Base-by-base conservation (phyloP, 2,888 invertebrate species). In the Synergus gifuensis region DNA sequence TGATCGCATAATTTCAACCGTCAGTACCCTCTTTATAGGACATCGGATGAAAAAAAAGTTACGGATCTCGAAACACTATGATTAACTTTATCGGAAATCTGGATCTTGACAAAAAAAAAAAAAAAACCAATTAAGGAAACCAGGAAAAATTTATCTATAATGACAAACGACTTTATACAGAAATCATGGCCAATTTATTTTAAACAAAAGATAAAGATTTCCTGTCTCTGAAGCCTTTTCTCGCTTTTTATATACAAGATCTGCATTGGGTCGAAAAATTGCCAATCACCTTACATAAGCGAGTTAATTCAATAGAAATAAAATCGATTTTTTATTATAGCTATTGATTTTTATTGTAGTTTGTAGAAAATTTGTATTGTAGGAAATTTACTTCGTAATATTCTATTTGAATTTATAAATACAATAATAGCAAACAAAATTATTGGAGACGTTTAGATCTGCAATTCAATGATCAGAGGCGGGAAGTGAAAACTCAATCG, bases 1-100 rank as follows among this genome's bases (percentile, higher is more conserved):
- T 83, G 83, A 77, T 83, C 83, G 81, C 81, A 82, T 83, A 81
- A 81, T 82, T 83, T 79, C 69, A 82, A 77, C 76, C 76, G 78
- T 77, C 11, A 66, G 22, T n/a, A 36, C 42, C 58, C 42, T 78
- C 58, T 62, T 69, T n/a, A 40, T 78, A 60, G 28, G 8, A 28
- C 36, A 54, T 73, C 16, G 16, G 28, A 73, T 36, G 0, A 40
- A 73, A 73, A 67, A 69, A 46, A 44, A n/a, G 4, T 44, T 18
- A 18, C 11, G 4, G 42, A n/a, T 18, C 66, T 42, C 18, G 36
- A 64, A 64, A 64, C 18, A 42, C 16, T 66, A 42, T 22, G 9
- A 66, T 12, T 67, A 42, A 42, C 42, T 11, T 44, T n/a, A 66
- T 44, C 18, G 1, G 12, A 18, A 5, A 62, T 62, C 12, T 62